phyloP scores from a whole-genome alignment of 2,797 vertebrate species.

The Novumbra hubbsi region DNA sequence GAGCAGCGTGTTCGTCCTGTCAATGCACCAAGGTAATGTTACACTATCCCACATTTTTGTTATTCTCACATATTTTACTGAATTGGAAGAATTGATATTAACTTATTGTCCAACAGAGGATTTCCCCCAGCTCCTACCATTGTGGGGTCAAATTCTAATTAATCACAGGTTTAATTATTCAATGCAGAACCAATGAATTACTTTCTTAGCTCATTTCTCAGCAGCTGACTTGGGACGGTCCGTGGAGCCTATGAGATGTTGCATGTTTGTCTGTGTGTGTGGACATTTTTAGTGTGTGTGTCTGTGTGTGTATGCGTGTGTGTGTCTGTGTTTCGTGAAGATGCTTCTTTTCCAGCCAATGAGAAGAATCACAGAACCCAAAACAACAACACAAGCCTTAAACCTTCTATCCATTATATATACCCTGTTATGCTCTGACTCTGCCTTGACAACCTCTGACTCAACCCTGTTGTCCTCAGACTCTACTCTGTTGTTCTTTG shows the following conservation, averaged over 20 bases:
- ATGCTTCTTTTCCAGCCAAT: constrained; percentile 25
- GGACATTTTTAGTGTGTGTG: no score
- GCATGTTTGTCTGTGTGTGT: constrained; percentile 21
- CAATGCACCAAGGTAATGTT: constrained; percentile 41
- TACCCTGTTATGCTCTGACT: no score
- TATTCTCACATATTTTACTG: constrained; percentile 43
- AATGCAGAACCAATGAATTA: constrained; percentile 44
- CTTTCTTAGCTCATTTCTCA: constrained; percentile 51
- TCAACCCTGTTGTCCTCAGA: no score
- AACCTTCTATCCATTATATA: constrained; percentile 52
- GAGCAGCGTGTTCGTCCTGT: constrained; percentile 29
- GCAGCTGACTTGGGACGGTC: constrained; percentile 55
- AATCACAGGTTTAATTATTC: constrained; percentile 68
- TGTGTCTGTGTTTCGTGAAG: constrained; percentile 22
- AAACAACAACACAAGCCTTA: constrained; percentile 52
- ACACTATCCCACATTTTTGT: constrained; percentile 20
- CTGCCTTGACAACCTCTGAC: no score
- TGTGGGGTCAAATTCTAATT: constrained; percentile 67
- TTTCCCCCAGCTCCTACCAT: constrained; percentile 61
- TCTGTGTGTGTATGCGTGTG: not conserved
- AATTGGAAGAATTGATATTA: constrained; percentile 60
- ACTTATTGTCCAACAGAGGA: constrained; percentile 59
- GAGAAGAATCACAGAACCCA: constrained; percentile 48
- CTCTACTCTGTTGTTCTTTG: no score
- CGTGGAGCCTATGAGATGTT: constrained; percentile 31